phyloP scores from a whole-genome alignment of 2,888 invertebrate genomes.

The Slavum lentiscoides region DNA sequence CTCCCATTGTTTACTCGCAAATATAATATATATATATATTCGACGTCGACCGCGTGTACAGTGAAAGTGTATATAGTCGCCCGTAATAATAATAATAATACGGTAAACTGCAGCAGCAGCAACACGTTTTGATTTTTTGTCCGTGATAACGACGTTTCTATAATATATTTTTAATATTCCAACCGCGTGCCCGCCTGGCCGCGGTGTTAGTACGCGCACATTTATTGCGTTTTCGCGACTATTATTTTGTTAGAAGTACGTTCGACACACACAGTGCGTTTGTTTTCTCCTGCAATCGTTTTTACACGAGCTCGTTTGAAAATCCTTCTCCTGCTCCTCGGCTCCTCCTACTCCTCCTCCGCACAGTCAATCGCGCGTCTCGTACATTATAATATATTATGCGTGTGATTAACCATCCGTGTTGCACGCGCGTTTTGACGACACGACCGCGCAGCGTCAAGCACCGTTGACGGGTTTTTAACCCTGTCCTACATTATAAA shows the following conservation, averaged over 20 bases:
- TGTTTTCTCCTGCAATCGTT: too few relatives aligned
- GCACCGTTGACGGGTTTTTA: conserved; percentile 46
- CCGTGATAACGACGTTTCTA: conserved; percentile 5
- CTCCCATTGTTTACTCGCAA: conserved; percentile 25
- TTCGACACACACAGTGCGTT: too few relatives aligned
- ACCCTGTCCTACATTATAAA: conserved; percentile 6
- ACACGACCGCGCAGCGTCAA: conserved; percentile 25
- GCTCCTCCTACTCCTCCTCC: too few relatives aligned
- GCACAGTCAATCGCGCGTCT: too few relatives aligned
- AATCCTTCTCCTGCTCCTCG: too few relatives aligned
- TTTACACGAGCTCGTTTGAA: too few relatives aligned
- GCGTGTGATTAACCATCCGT: conserved; percentile 39
- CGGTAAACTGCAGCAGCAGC: neutral
- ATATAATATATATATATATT: neutral
- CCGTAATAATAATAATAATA: neutral
- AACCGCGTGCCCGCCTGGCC: too few relatives aligned
- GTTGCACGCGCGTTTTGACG: conserved; percentile 5
- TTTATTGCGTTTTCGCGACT: too few relatives aligned
- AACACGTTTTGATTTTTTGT: neutral
- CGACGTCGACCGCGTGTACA: neutral
- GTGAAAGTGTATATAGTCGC: conserved; percentile 30
- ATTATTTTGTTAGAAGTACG: too few relatives aligned
- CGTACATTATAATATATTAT: too few relatives aligned
- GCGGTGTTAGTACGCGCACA: too few relatives aligned
- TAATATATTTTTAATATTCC: too few relatives aligned